Base-by-base conservation (phyloP, 1,140 invertebrate genomes). In the Thaumatotibia leucotreta region DNA sequence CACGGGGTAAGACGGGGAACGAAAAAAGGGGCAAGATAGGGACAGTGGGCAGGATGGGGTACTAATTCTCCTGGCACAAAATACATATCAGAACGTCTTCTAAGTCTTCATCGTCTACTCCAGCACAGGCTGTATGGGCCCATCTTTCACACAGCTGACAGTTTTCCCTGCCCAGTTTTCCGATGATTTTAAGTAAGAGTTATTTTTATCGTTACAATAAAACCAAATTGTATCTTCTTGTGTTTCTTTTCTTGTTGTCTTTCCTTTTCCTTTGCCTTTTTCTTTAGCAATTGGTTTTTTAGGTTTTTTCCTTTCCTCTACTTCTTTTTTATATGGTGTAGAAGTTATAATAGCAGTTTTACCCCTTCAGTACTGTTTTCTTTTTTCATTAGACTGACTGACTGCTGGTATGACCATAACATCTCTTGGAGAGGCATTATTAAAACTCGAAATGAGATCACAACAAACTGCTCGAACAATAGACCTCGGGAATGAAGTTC, bases 321-420 rank as follows among this genome's bases (percentile, higher is more conserved):
- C 65, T 52, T 84, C 79, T 27, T 72, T 75, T 71, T 80, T 74
- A 64, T 81, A 79, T 32, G 77, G 72, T 35, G 76, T 72, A 67
- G 69, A 73, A 68, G 79, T 81, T 50, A 83, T 52, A 20, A 84
- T 67, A 50, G 63, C 78, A 22, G 78, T 82, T 79, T 82, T 84
- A 39, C 79, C 74, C 72, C 76, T 62, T 35, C 74, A 70, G 58
- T 73, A 78, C 9, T 81, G 52, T 45, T 79, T 80, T 58, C 70
- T 73, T 20, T 35, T 70, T 73, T 68, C 50, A 67, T 70, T 75
- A 63, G 31, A 72, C 65, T 32, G 67, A 52, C n/a, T n/a, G n/a
- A n/a, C n/a, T n/a, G n/a, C n/a, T n/a, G n/a, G n/a, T n/a, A n/a
- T n/a, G n/a, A n/a, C n/a, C n/a, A n/a, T n/a, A n/a, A n/a, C n/a